Evolutionary conservation across 2,797 vertebrate species (phyloP).

Genomic region (Coracias cyanogaster): DNA sequence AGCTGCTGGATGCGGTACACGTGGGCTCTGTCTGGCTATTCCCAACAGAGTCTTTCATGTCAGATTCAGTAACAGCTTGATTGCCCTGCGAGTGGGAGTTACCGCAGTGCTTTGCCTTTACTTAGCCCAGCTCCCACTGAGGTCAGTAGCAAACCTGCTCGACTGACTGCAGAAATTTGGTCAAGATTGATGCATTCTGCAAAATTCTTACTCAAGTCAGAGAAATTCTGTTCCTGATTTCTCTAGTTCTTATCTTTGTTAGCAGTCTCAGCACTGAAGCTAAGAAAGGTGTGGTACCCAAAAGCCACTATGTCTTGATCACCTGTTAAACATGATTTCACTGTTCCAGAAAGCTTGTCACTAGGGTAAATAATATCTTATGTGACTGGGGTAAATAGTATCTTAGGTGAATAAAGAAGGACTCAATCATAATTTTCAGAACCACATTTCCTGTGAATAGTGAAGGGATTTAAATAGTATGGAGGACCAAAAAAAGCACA

Average conservation of each 20-base stretch:
- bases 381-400: not conserved
- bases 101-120: fast-evolving
- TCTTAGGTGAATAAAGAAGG: not conserved
- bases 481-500: not conserved
- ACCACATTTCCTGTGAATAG: not conserved
- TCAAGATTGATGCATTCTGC: not conserved
- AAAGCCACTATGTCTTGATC: not conserved
- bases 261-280: not conserved
- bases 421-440: not conserved
- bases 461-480: not conserved
- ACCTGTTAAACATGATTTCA: not conserved
- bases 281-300: not conserved
- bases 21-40: not conserved
- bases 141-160: not conserved
- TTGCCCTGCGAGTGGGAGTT: not conserved
- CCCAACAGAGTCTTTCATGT: not conserved
- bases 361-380: not conserved
- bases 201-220: not conserved
- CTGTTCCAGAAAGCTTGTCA: not conserved
- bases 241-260: not conserved
- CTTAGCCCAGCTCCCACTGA: not conserved
- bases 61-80: not conserved
- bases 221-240: not conserved
- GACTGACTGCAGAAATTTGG: not conserved
- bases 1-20: not conserved